Conservation (phyloP, 2,113 vertebrate species). For the Heteronetta atricapilla region DNA sequence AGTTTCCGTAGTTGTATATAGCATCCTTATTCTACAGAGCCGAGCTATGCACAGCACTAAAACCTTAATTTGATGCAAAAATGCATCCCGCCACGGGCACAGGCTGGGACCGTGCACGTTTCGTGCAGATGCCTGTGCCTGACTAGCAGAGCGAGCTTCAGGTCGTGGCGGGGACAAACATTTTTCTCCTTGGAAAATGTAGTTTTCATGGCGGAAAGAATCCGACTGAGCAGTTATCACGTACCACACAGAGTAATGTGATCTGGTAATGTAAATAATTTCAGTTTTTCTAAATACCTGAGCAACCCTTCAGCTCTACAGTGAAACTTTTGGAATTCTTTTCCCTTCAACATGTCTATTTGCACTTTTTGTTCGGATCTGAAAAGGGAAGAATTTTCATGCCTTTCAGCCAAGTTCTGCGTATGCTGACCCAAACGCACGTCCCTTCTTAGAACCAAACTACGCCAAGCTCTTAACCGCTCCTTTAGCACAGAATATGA, state of each 20-base stretch:
- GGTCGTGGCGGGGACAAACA: neutral
- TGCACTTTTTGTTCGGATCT: neutral
- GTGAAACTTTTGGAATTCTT: neutral
- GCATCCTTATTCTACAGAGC: accelerated
- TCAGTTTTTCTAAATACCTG: neutral
- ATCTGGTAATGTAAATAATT: neutral
- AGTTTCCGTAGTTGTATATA: accelerated
- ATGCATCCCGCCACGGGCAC: accelerated
- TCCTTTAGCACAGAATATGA: neutral
- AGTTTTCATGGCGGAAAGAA: neutral
- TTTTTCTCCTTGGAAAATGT: neutral
- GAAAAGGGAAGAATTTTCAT: neutral
- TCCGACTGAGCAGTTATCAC: neutral
- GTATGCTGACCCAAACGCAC: neutral
- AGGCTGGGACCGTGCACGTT: neutral
- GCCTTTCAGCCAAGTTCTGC: neutral
- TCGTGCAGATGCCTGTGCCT: neutral
- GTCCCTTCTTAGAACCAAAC: neutral
- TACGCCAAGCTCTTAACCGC: neutral
- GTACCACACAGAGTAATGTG: neutral
- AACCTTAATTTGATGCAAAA: neutral
- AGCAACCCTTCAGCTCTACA: neutral
- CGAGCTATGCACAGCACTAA: neutral
- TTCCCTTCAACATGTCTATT: neutral
- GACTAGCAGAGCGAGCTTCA: neutral